phyloP scores from a whole-genome alignment of 2,888 invertebrate species.

The Polia nebulosa region DNA sequence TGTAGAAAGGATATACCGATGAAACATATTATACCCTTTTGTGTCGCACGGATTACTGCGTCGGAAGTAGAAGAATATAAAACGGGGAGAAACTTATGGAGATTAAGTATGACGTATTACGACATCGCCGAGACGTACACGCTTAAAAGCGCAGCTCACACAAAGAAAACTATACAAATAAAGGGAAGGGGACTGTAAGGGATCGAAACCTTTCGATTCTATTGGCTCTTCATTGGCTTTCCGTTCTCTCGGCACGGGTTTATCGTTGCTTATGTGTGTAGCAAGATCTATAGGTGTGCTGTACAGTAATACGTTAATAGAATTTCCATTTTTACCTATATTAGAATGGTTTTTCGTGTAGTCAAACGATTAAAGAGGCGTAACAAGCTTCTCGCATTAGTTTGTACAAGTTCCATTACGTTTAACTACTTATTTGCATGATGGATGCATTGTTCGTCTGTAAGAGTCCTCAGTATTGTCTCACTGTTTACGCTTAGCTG shows the following conservation, averaged over 20 bases:
- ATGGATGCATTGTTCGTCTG: constrained; percentile 54
- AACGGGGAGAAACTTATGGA: constrained; percentile 54
- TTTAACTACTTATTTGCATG: constrained; percentile 55
- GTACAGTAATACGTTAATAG: constrained; percentile 13
- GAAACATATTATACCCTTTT: constrained; percentile 54
- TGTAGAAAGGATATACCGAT: constrained; percentile 43
- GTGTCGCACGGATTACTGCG: constrained; percentile 50
- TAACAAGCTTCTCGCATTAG: constrained; percentile 56
- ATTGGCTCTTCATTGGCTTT: constrained; percentile 58
- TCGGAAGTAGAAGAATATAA: constrained; percentile 36
- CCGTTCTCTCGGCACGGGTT: constrained; percentile 19
- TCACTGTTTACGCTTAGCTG: constrained; percentile 37
- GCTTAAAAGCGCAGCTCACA: constrained; percentile 48
- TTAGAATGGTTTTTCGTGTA: constrained; percentile 34
- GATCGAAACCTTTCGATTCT: constrained; percentile 48
- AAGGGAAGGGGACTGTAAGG: constrained; percentile 45
- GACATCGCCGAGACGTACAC: constrained; percentile 33
- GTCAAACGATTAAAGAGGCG: constrained; percentile 35
- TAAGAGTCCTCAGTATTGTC: constrained; percentile 39
- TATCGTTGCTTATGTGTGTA: neutral
- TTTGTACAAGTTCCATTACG: constrained; percentile 48
- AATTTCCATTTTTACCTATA: constrained; percentile 32
- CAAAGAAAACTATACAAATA: constrained; percentile 63
- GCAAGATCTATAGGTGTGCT: neutral
- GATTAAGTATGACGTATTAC: constrained; percentile 63